These are phyloP conservation scores for Borostomias antarcticus DNA, from an alignment of 2,797 vertebrate genomes.

Conservation along the genomic window DNA sequence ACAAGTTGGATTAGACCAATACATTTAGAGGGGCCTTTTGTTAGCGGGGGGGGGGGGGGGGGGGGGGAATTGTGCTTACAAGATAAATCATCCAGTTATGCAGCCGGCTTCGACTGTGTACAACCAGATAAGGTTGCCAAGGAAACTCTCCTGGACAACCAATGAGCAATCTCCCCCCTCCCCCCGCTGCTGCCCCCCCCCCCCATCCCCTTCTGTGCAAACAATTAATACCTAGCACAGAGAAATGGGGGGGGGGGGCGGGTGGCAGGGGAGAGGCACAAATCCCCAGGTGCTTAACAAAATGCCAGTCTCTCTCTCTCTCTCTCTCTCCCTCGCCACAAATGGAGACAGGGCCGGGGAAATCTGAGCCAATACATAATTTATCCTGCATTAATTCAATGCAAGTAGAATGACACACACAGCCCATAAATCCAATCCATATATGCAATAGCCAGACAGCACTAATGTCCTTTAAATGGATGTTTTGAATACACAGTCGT, in stretches of 20 bases:
- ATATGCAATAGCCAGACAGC: slow-evolving; percentile 37
- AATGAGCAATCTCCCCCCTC: slow-evolving; percentile 53
- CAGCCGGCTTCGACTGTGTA: slow-evolving; percentile 72
- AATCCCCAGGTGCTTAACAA: slow-evolving; percentile 67
- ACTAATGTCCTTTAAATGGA: slow-evolving; percentile 70
- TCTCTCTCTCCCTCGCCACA: slow-evolving; percentile 30
- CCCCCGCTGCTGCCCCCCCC: neutral
- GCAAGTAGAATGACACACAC: slow-evolving; percentile 42
- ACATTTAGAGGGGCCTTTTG: slow-evolving; percentile 69
- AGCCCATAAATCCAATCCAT: slow-evolving; percentile 61
- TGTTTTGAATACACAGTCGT: slow-evolving; percentile 61
- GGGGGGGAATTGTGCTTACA: slow-evolving; percentile 61
- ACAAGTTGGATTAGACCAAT: slow-evolving; percentile 63
- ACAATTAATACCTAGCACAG: slow-evolving; percentile 76
- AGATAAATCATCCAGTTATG: slow-evolving; percentile 69
- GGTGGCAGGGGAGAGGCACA: slow-evolving; percentile 49
- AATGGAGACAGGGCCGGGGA: slow-evolving; percentile 53
- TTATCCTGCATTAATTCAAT: slow-evolving; percentile 58
- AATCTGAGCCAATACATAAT: slow-evolving; percentile 49
- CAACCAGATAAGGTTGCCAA: slow-evolving; percentile 81
- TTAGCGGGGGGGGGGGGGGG: slow-evolving; percentile 52
- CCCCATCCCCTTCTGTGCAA: slow-evolving; percentile 52
- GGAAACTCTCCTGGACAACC: slow-evolving; percentile 75
- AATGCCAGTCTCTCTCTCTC: slow-evolving; percentile 35
- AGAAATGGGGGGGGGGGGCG: slow-evolving; percentile 38